Conservation (phyloP, 2,113 vertebrate species). For the Diphyllodes magnificus region DNA sequence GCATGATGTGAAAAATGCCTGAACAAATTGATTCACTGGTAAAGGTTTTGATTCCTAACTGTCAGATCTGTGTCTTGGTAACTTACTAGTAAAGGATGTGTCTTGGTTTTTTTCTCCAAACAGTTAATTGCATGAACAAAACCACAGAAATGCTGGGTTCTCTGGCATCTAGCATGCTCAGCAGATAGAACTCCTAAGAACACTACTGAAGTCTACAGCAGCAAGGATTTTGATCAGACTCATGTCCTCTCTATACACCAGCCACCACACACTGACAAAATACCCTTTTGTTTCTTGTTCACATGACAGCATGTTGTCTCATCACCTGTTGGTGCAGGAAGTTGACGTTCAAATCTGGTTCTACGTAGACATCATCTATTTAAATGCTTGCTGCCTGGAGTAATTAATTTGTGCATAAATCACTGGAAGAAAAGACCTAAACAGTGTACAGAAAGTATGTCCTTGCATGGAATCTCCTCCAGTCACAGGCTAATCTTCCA, state of each 20-base stretch:
- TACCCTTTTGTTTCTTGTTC: background rate
- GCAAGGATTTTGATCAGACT: background rate
- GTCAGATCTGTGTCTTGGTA: background rate
- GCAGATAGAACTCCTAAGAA: background rate
- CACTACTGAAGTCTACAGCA: background rate
- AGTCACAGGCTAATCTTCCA: background rate
- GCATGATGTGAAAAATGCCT: background rate
- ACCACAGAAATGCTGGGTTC: background rate
- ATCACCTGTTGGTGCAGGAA: background rate
- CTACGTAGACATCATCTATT: fast-evolving
- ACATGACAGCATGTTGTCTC: background rate
- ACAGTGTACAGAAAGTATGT: background rate
- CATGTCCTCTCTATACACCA: background rate
- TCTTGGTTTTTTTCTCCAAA: too few relatives aligned
- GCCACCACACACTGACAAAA: background rate
- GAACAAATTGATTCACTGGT: background rate
- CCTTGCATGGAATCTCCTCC: background rate
- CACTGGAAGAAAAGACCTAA: background rate
- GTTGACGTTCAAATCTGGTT: fast-evolving
- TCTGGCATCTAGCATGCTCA: fast-evolving
- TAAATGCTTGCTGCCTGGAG: background rate
- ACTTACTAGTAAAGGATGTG: background rate
- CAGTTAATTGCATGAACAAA: background rate
- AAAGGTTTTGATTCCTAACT: background rate
- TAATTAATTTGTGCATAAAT: background rate